Evolutionary conservation across 2,113 vertebrate genomes (phyloP).

Genomic region (Tyto alba): DNA sequence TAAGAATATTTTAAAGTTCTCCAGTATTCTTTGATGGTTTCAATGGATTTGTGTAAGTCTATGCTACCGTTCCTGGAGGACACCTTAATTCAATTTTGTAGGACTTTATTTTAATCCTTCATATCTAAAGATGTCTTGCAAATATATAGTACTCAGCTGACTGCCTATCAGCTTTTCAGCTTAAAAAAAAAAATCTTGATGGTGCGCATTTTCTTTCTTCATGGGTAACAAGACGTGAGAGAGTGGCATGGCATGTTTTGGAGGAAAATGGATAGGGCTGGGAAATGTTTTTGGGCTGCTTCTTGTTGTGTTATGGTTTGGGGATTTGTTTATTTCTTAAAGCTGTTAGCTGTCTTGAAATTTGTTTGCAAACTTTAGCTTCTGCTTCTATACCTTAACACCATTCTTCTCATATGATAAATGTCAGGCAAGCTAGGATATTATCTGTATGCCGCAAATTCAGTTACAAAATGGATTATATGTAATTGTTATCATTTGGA

Average conservation of each 20-base stretch:
- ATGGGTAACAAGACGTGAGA: not conserved
- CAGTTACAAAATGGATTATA: not conserved
- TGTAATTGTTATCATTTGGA: constrained; percentile 6
- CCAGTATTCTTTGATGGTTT: not conserved
- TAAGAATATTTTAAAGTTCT: not conserved
- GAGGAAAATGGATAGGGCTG: not conserved
- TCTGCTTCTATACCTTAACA: not conserved
- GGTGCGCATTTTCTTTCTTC: not conserved
- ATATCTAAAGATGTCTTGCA: not conserved
- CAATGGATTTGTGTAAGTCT: not conserved
- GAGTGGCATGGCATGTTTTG: not conserved
- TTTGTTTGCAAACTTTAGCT: not conserved
- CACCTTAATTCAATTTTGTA: not conserved
- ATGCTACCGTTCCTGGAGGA: not conserved
- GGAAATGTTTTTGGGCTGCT: not conserved
- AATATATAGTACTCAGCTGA: not conserved
- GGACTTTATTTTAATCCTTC: not conserved
- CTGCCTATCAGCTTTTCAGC: not conserved
- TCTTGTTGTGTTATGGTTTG: not conserved
- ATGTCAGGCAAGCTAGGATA: not conserved
- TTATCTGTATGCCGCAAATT: not conserved
- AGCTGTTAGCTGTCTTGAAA: not conserved
- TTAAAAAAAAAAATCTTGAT: not conserved
- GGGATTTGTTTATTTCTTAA: not conserved
- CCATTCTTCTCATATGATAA: not conserved